These are phyloP conservation scores for Parnassius smintheus DNA, from an alignment of 2,888 invertebrate species.

Conservation along the genomic window DNA sequence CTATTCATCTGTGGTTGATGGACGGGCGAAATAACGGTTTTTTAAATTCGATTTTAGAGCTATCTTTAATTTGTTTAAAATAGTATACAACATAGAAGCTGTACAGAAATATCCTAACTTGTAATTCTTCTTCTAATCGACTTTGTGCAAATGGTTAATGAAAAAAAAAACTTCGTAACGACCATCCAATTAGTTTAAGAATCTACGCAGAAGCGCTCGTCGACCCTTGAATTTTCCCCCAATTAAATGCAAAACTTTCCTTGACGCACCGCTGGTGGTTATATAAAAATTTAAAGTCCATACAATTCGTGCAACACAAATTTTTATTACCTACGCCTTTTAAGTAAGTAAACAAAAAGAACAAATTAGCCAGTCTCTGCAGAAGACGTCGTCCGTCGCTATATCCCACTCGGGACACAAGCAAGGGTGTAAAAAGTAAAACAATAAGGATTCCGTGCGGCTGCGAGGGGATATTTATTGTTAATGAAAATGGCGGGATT, in stretches of 20 bases:
- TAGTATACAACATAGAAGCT: slow-evolving; percentile 20
- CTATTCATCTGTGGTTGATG: slow-evolving; percentile 58
- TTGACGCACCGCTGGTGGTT: slow-evolving; percentile 66
- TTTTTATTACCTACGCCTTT: slow-evolving; percentile 77
- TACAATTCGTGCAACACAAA: slow-evolving; percentile 81
- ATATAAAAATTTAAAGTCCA: slow-evolving; percentile 79
- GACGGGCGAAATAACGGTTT: slow-evolving; percentile 36
- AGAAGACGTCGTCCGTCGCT: slow-evolving; percentile 64
- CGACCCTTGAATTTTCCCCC: slow-evolving; percentile 76
- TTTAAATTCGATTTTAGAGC: slow-evolving; percentile 27
- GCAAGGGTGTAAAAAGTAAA: slow-evolving; percentile 82
- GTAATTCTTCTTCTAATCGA: slow-evolving; percentile 25
- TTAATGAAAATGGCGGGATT: slow-evolving; percentile 82
- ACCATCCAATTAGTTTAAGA: slow-evolving; percentile 78
- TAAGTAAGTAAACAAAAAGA: slow-evolving; percentile 77
- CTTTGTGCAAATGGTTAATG: slow-evolving; percentile 64
- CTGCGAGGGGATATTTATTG: slow-evolving; percentile 80
- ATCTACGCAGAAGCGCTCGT: slow-evolving; percentile 75
- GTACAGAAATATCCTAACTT: slow-evolving; percentile 20
- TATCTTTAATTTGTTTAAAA: slow-evolving; percentile 12
- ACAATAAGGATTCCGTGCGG: slow-evolving; percentile 79
- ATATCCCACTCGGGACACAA: slow-evolving; percentile 73
- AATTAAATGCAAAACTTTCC: slow-evolving; percentile 79
- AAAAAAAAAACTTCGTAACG: slow-evolving; percentile 76
- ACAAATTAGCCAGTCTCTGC: slow-evolving; percentile 72